Evolutionary conservation across 2,888 invertebrate genomes (phyloP).

Genomic region (Crossocerus cetratus): DNA sequence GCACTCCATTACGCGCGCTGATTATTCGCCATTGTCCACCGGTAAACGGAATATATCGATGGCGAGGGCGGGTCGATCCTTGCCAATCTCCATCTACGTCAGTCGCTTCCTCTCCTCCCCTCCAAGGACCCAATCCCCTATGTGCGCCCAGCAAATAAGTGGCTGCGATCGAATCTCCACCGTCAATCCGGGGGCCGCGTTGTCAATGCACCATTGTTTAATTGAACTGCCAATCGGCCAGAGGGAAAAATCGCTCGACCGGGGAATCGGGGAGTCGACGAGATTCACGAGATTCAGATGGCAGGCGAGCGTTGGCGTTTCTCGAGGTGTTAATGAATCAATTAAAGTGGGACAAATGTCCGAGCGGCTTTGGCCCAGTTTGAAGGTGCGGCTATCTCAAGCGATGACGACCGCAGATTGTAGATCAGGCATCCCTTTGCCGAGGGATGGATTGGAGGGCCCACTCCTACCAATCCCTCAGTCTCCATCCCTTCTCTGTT

Average conservation of each 20-base stretch:
- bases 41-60: constrained; percentile 62
- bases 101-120: constrained; percentile 33
- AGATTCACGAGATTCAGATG: neutral
- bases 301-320: neutral
- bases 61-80: constrained; percentile 18
- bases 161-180: constrained; percentile 18
- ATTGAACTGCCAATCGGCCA: neutral
- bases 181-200: neutral
- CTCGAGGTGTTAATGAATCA: neutral
- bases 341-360: constrained; percentile 6
- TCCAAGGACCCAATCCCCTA: constrained; percentile 23
- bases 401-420: constrained; percentile 19
- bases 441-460: constrained; percentile 19
- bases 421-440: constrained; percentile 17
- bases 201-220: no score
- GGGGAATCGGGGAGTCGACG: neutral
- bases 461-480: constrained; percentile 32
- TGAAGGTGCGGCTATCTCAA: neutral
- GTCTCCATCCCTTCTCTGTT: constrained; percentile 48
- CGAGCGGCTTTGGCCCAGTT: constrained; percentile 22
- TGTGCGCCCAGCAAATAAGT: constrained; percentile 18
- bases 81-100: constrained; percentile 44
- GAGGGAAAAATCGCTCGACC: neutral
- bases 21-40: constrained; percentile 65
- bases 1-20: constrained; percentile 61